These are phyloP conservation scores for Coelopa pilipes DNA, from an alignment of 2,888 invertebrate genomes.

Conservation along the genomic window DNA sequence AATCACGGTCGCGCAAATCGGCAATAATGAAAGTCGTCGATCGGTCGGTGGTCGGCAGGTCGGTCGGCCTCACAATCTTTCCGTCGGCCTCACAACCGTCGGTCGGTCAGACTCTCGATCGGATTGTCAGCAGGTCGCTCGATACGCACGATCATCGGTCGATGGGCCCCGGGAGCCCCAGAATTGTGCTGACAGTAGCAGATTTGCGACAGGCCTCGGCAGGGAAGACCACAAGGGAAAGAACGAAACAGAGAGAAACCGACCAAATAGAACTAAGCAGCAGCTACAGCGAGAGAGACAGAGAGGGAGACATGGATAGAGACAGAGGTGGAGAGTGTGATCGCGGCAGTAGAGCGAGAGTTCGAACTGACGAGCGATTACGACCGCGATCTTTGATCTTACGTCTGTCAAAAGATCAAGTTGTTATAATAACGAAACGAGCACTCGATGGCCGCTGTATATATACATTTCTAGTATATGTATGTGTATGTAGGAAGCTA, in stretches of 20 bases:
- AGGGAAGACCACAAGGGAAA: slow-evolving; percentile 33
- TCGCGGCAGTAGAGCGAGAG: background rate
- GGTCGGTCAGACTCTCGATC: no score
- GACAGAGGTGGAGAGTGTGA: slow-evolving; percentile 1
- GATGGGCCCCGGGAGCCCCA: slow-evolving; percentile 25
- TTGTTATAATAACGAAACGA: slow-evolving; percentile 47
- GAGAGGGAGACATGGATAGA: no score
- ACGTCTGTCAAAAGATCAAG: slow-evolving; percentile 59
- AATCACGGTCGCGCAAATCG: slow-evolving; percentile 21
- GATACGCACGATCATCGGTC: background rate
- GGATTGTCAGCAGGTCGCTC: background rate
- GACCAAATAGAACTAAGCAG: background rate
- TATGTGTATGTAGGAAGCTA: no score
- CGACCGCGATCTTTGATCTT: slow-evolving; percentile 61
- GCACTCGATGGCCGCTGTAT: slow-evolving; percentile 6
- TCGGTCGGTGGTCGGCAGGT: background rate
- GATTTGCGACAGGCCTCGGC: slow-evolving; percentile 4
- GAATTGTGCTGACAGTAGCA: slow-evolving; percentile 29
- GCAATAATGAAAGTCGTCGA: slow-evolving; percentile 12
- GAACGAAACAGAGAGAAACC: background rate
- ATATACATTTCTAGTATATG: no score
- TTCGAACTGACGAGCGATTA: slow-evolving; percentile 47
- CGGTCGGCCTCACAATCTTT: no score
- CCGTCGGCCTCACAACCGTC: no score
- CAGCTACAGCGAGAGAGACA: background rate